phyloP scores from a whole-genome alignment of 2,113 vertebrate species.

The Felis catus region DNA sequence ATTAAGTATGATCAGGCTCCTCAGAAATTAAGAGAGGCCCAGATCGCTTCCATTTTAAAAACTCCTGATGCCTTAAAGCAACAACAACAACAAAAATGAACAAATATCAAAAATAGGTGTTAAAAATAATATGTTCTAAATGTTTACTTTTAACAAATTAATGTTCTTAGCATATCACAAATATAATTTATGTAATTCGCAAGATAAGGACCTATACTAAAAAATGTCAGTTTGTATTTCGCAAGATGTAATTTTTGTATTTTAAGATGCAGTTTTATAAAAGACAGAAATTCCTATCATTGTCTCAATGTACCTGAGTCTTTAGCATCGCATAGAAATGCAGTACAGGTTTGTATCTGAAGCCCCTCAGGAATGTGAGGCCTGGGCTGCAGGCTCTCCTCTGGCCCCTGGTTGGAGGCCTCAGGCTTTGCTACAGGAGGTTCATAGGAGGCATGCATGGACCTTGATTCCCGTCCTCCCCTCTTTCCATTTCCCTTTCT shows the following conservation, averaged over 20 bases:
- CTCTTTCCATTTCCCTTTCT: background rate
- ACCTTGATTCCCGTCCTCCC: background rate
- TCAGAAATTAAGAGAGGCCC: background rate
- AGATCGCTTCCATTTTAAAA: background rate
- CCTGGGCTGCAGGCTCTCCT: background rate
- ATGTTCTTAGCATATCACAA: background rate
- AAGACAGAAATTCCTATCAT: background rate
- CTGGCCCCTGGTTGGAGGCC: fast-evolving
- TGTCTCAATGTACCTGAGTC: background rate
- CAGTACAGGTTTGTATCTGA: background rate
- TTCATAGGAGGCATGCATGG: background rate
- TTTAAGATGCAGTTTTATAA: background rate
- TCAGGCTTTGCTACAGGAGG: background rate
- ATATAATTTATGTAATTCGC: background rate
- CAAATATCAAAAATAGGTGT: background rate
- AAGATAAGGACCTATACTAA: background rate
- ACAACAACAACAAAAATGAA: background rate
- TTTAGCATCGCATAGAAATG: background rate
- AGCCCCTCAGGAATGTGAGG: background rate
- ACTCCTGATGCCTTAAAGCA: background rate
- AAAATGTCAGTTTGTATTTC: background rate
- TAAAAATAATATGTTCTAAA: background rate
- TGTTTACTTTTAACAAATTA: background rate
- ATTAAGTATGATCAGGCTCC: background rate
- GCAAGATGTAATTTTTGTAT: background rate